Conservation (phyloP, 2,888 invertebrate species). For the Spisula solida region DNA sequence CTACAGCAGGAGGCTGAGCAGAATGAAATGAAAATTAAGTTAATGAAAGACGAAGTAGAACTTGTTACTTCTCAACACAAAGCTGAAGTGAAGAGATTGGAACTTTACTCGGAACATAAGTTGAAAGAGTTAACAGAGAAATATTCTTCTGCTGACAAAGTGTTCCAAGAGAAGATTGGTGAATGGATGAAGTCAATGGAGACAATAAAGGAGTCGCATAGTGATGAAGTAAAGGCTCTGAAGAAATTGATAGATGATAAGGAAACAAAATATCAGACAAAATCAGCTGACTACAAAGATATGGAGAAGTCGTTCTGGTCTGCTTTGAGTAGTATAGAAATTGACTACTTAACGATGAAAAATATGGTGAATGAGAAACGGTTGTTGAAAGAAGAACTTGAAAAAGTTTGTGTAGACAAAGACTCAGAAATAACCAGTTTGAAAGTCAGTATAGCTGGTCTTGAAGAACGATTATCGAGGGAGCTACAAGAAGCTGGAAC, state of each 20-base stretch:
- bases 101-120: conserved; percentile 35
- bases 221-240: conserved; percentile 15
- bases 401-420: conserved; percentile 51
- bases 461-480: conserved; percentile 6
- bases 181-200: conserved; percentile 9
- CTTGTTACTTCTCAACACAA: conserved; percentile 39
- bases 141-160: not conserved
- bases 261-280: conserved; percentile 44
- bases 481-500: conserved; percentile 2
- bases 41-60: conserved; percentile 55
- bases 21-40: conserved; percentile 35
- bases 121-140: conserved; percentile 22
- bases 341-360: conserved; percentile 43
- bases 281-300: conserved; percentile 57
- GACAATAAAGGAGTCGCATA: not conserved
- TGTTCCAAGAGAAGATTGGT: conserved; percentile 18
- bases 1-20: conserved; percentile 35
- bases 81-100: conserved; percentile 37
- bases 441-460: conserved; percentile 22
- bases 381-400: conserved; percentile 48
- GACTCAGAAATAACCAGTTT: conserved; percentile 32
- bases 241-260: conserved; percentile 31
- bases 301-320: conserved; percentile 44
- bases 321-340: conserved; percentile 49
- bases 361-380: conserved; percentile 43